phyloP scores from a whole-genome alignment of 2,888 invertebrate genomes.

The Ferdinandea cuprea region DNA sequence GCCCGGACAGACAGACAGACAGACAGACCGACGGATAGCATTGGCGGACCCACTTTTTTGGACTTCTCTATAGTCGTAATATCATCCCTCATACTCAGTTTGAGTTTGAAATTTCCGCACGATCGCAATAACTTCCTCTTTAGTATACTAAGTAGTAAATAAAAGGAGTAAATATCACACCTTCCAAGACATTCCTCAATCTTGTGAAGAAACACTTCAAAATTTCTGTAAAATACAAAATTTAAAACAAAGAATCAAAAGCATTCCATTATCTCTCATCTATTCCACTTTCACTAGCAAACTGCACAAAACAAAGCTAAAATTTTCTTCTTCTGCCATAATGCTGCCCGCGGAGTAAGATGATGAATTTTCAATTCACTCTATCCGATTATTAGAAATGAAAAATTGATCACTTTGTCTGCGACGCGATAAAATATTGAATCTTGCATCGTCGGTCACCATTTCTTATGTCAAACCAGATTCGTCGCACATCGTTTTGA shows the following conservation, averaged over 20 bases:
- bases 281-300: slow-evolving; percentile 36
- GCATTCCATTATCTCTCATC: background rate
- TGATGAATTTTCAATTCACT: slow-evolving; percentile 59
- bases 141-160: no score
- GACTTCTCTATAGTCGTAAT: no score
- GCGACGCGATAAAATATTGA: slow-evolving; percentile 66
- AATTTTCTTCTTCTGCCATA: slow-evolving; percentile 33
- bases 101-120: no score
- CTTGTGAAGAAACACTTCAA: no score
- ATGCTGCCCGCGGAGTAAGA: slow-evolving; percentile 11
- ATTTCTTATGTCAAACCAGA: slow-evolving; percentile 49
- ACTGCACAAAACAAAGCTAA: slow-evolving; percentile 7
- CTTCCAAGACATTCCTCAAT: no score
- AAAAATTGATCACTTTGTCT: slow-evolving; percentile 74
- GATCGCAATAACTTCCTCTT: no score
- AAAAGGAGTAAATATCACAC: no score
- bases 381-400: slow-evolving; percentile 66
- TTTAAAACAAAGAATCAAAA: background rate
- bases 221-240: background rate
- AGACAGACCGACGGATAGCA: no score
- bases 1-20: no score
- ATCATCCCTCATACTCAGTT: no score
- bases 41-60: no score
- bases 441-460: slow-evolving; percentile 49
- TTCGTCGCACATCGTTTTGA: slow-evolving; percentile 38